phyloP scores from a whole-genome alignment of 2,888 invertebrate genomes.

The Limnephilus rhombicus region DNA sequence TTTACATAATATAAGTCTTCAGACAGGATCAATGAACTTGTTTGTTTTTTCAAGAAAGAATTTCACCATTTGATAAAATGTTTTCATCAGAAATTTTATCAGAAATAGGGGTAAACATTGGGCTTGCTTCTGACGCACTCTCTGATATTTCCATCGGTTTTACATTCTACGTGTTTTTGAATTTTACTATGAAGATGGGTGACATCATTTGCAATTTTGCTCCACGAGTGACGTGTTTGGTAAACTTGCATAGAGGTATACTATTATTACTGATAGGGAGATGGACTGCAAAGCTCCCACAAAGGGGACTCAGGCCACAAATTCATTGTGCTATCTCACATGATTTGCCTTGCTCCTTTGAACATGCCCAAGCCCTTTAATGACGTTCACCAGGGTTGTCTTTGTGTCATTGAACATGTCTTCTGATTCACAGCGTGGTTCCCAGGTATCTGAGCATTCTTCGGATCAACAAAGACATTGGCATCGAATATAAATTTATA shows the following conservation, averaged over 20 bases:
- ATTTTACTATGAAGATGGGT: too few relatives aligned
- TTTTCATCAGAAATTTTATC: too few relatives aligned
- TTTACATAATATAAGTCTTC: too few relatives aligned
- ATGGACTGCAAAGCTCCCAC: neutral
- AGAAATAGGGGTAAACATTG: too few relatives aligned
- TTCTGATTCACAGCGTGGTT: neutral
- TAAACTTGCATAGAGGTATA: neutral
- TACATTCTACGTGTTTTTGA: too few relatives aligned
- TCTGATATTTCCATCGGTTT: too few relatives aligned
- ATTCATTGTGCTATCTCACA: neutral
- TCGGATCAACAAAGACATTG: neutral
- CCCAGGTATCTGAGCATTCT: too few relatives aligned
- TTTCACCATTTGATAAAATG: too few relatives aligned
- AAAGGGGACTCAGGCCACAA: neutral
- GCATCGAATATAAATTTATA: neutral
- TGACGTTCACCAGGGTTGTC: neutral
- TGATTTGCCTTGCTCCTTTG: neutral
- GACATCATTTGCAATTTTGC: neutral
- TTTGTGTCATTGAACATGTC: neutral
- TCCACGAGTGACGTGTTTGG: too few relatives aligned
- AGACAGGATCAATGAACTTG: too few relatives aligned
- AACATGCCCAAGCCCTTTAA: neutral
- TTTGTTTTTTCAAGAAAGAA: too few relatives aligned
- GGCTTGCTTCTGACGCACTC: too few relatives aligned
- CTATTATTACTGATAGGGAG: neutral